Evolutionary conservation across 2,113 vertebrate species (phyloP), one percentile per base, ranked within the genome.

Genomic region (Calonectris borealis): DNA sequence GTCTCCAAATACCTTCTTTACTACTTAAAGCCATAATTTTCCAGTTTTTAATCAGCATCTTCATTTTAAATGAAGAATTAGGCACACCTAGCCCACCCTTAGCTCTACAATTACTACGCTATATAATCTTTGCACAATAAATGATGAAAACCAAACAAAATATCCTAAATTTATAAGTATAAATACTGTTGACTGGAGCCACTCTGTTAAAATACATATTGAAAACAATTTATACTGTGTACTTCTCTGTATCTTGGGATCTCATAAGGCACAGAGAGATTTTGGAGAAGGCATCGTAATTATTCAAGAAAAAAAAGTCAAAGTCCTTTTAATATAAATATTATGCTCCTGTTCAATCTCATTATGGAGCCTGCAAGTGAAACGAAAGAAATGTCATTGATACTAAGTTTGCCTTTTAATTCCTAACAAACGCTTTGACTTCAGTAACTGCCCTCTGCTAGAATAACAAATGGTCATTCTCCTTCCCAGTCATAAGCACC

Each of bases 381-480:
- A 93, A 24, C 54, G 71, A 90, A 92, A 32, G 48, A 86, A 66
- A 55, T 40, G 6, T 32, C 38, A n/a, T 21, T 38, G 60, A 51
- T 65, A 27, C 26, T 42, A 62, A 19, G 24, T 64, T 90, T 93
- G 85, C 11, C 52, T 95, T 83, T 89, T 86, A 61, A 86, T 91
- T 94, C 72, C 68, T 83, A 61, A 91, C 87, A 86, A 90, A 62
- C 13, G 4, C 11, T n/a, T 69, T 66, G 78, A 73, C 20, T 81
- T 55, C 72, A 62, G 78, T 79, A 87, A 84, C 38, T 90, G 68
- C 92, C 69, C 57, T 92, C 85, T 57, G 73, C 83, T 77, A 65
- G 73, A 90, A 78, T 76, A 95, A 93, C 49, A 96, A 91, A 83
- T 61, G 34, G 22, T 44, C 60, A 52, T 78, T 90, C 49, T 83